Evolutionary conservation across 2,888 invertebrate genomes (phyloP), one percentile per base, ranked within the genome.

Genomic region (Xestia xanthographa): DNA sequence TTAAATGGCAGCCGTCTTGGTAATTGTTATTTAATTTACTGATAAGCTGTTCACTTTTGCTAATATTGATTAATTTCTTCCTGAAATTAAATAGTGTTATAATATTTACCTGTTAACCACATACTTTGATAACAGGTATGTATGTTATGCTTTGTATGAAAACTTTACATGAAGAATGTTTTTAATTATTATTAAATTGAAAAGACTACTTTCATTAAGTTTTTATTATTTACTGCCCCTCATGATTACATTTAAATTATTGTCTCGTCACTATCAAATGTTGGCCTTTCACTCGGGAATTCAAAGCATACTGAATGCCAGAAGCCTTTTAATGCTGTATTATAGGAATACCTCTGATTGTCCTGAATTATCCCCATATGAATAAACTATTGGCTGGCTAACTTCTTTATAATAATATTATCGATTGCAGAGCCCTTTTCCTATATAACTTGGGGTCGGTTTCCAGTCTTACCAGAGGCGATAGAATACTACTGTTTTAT

Each of bases 1-100:
- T 83, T 72, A 69, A 72, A 22, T 22, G 17, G 43, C 43, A 38
- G 12, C 29, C 8, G 58, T 77, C 58, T 74, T 45, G 72, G 73
- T 53, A 69, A 74, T 60, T 56, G 38, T 17, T 12, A 50, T 50
- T 50, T n/a, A 12, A 26, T 14, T 56, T 56, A 56, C 66, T 58
- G 71, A 69, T 68, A 65, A 29, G 34, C 48, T 66, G 34, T 67
- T 43, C 60, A 71, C 20, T 48, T 20, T 56, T 67, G 56, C 62
- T n/a, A 72, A 73, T 70, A 29, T 38, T 50, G 14, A 45, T 69
- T 50, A 34, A 43, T 20, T 34, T 66, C 4, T n/a, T 58, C 14
- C 17, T 48, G 34, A 43, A 22, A 63, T 12, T 56, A 1, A 65
- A 22, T 38, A 0, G 26, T 34, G 3, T 8, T 62, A 50, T 45